These are phyloP conservation scores for Corvus moneduloides DNA, from an alignment of 2,113 vertebrate genomes.

Conservation along the genomic window DNA sequence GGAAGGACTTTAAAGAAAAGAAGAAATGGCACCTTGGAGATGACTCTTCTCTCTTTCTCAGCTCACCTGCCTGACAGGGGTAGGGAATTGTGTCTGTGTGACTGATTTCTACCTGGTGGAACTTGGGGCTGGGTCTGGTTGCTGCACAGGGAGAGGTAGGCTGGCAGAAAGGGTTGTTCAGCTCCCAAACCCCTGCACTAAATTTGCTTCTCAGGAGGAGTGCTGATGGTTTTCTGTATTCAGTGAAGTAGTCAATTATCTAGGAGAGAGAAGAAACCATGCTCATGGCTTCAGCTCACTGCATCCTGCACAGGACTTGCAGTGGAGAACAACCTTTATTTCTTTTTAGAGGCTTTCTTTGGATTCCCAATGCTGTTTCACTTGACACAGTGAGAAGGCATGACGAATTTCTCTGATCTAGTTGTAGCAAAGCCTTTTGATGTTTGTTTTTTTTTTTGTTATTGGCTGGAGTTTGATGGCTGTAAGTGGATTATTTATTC, in stretches of 20 bases:
- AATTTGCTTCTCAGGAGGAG: neutral
- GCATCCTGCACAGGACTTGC: neutral
- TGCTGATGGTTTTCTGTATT: neutral
- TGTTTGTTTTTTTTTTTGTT: neutral
- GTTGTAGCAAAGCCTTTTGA: neutral
- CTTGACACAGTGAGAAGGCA: neutral
- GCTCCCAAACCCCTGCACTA: neutral
- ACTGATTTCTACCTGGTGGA: neutral
- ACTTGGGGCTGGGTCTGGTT: neutral
- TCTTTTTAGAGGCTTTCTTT: neutral
- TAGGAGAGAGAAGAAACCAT: neutral
- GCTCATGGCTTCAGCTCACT: neutral
- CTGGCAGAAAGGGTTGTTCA: neutral
- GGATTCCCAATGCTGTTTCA: neutral
- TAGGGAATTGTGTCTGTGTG: neutral
- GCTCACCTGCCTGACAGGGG: neutral
- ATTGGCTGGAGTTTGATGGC: neutral
- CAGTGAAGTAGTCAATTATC: neutral
- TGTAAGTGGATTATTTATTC: neutral
- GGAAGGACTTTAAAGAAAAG: neutral
- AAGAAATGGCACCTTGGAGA: neutral
- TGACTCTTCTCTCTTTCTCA: neutral
- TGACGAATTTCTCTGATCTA: neutral
- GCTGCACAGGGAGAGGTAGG: neutral
- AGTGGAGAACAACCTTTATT: neutral